These are phyloP conservation scores for Cerceris rybyensis DNA, from an alignment of 2,888 invertebrate genomes.

Conservation along the genomic window DNA sequence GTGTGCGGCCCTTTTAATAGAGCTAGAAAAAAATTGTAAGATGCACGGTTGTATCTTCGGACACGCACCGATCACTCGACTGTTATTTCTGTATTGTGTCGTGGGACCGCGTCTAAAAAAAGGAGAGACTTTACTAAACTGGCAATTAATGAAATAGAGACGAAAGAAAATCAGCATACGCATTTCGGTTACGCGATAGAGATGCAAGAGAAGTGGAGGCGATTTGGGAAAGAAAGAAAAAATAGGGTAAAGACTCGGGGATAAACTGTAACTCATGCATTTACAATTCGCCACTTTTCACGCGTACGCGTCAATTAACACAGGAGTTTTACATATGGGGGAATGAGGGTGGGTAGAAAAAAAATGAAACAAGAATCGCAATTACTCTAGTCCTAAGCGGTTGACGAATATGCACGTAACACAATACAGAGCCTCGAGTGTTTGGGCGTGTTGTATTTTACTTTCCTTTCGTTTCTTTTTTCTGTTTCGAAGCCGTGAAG, in stretches of 20 bases:
- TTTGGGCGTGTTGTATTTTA: constrained; percentile 68
- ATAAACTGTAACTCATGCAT: constrained; percentile 7
- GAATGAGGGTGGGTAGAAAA: constrained; percentile 16
- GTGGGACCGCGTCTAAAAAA: constrained; percentile 41
- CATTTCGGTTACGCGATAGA: not conserved
- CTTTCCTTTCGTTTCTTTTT: constrained; percentile 55
- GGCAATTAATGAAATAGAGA: constrained; percentile 4
- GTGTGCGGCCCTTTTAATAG: constrained; percentile 57
- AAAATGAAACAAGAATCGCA: constrained; percentile 53
- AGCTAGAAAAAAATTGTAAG: constrained; percentile 53
- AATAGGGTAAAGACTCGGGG: not conserved
- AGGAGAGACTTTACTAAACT: not conserved
- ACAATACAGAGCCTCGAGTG: constrained; percentile 64
- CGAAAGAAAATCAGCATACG: not conserved
- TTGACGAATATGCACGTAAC: constrained; percentile 55
- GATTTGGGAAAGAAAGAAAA: not conserved
- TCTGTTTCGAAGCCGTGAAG: constrained; percentile 58
- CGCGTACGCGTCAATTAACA: constrained; percentile 39
- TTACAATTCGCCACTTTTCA: constrained; percentile 23
- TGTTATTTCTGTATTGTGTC: constrained; percentile 31
- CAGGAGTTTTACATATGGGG: constrained; percentile 12
- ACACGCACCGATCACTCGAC: constrained; percentile 57
- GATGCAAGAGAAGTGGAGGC: not conserved
- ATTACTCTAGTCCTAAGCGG: constrained; percentile 79
- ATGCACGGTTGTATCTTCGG: constrained; percentile 54